These are phyloP conservation scores for Drosophila eohydei DNA, from an alignment of 2,888 invertebrate species.

Conservation along the genomic window DNA sequence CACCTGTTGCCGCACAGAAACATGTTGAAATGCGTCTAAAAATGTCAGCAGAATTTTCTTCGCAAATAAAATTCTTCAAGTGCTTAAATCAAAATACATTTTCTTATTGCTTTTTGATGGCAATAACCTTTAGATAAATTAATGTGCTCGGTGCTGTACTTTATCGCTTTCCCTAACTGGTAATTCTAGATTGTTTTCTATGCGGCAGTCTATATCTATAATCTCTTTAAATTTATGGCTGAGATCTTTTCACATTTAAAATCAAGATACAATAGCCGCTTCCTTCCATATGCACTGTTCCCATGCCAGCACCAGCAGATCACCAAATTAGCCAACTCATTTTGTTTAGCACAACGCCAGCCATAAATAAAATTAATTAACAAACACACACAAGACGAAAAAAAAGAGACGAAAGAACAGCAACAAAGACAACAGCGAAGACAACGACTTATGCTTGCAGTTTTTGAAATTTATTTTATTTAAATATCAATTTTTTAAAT, in stretches of 20 bases:
- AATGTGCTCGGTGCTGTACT: not conserved
- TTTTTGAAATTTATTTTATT: slow-evolving; percentile 65
- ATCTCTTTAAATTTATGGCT: slow-evolving; percentile 57
- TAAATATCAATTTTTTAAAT: slow-evolving; percentile 73
- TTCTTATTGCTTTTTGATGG: not conserved
- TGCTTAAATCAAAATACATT: no score
- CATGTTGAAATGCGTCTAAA: no score
- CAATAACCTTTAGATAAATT: slow-evolving; percentile 21
- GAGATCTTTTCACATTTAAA: slow-evolving; percentile 53
- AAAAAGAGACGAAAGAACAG: slow-evolving; percentile 1
- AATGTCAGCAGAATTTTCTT: not conserved
- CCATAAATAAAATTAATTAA: slow-evolving; percentile 67
- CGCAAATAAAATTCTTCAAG: no score
- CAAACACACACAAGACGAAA: slow-evolving; percentile 38
- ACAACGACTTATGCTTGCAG: slow-evolving; percentile 48
- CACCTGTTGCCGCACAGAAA: no score
- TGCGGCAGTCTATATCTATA: slow-evolving; percentile 28
- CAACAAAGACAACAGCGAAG: slow-evolving; percentile 2
- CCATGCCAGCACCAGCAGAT: slow-evolving; percentile 50
- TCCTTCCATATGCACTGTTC: slow-evolving; percentile 60
- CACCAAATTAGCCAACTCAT: slow-evolving; percentile 69
- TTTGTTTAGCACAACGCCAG: slow-evolving; percentile 63
- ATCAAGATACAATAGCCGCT: slow-evolving; percentile 43
- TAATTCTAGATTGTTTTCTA: slow-evolving; percentile 21
- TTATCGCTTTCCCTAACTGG: slow-evolving; percentile 24